These are phyloP conservation scores for Standfussiana lucernea DNA, from an alignment of 2,888 invertebrate genomes.

Conservation along the genomic window DNA sequence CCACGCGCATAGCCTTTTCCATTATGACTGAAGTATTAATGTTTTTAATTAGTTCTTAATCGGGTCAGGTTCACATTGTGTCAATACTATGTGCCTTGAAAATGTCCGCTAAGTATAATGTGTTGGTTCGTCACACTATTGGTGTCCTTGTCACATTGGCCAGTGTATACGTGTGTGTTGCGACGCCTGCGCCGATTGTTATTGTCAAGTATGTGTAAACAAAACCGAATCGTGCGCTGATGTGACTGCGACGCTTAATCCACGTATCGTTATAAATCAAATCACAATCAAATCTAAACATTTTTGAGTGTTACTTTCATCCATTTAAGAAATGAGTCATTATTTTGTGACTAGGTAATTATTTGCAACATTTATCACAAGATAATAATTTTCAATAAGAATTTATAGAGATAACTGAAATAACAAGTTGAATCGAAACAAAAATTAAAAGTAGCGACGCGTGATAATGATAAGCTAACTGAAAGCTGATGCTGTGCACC, in stretches of 20 bases:
- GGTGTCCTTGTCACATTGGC: conserved; percentile 70
- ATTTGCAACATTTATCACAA: background rate
- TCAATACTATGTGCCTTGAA: conserved; percentile 64
- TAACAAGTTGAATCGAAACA: background rate
- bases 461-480: background rate
- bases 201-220: conserved; percentile 85
- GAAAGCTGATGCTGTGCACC: background rate
- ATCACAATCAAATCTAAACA: conserved; percentile 38
- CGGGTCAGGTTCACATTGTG: conserved; percentile 69
- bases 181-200: conserved; percentile 77
- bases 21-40: conserved; percentile 61
- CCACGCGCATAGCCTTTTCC: conserved; percentile 54
- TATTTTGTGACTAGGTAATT: conserved; percentile 2
- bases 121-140: conserved; percentile 54
- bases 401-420: background rate
- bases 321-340: background rate
- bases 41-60: conserved; percentile 71
- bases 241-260: conserved; percentile 68
- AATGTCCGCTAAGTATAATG: conserved; percentile 58
- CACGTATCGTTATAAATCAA: conserved; percentile 62
- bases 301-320: conserved; percentile 24
- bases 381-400: background rate
- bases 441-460: background rate
- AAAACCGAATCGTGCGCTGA: conserved; percentile 76
- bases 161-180: conserved; percentile 61